Evolutionary conservation across 1,140 invertebrate genomes (phyloP), one percentile per base, ranked within the genome.

Genomic region (Parapsyche elsis): DNA sequence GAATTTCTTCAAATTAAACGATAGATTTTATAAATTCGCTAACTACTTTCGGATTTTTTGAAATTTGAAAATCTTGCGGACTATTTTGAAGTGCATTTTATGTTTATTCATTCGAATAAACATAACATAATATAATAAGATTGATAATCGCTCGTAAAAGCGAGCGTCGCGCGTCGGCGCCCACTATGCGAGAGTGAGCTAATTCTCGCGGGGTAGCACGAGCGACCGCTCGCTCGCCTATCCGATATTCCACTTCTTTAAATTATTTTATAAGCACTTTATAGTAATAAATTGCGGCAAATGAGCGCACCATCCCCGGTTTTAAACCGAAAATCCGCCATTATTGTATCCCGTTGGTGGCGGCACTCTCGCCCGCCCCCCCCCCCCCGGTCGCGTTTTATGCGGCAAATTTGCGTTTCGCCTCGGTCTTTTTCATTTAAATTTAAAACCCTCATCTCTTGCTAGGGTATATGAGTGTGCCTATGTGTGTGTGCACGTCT

Each of bases 401-500:
- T 83, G 80, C 80, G 81, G 81, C 81, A 83, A 83, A 83, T 83
- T 83, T 83, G 81, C 81, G 81, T 83, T 83, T 83, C 81, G 81
- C 81, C 78, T 74, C 81, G 81, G 81, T 83, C 81, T 83, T 83
- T 83, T 83, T 83, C 82, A 83, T 83, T 83, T 83, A 83, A 83
- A 83, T 83, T 83, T 83, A 83, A 79, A 81, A 83, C 82, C 82
- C 82, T 83, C 82, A 81, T 83, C 82, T 83, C 82, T 21, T 24
- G 23, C 19, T 16, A 16, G 12, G 7, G 23, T 9, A 24, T 26
- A 67, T 30, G 23, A 14, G 24, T 71, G 30, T 21, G 16, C 16
- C 30, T 30, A 46, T 73, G 71, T 46, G 49, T 14, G 16, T 53
- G 49, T 53, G 49, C 16, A 53, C 49, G 49, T 38, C 30, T 38